Base-by-base conservation (phyloP, 2,888 invertebrate genomes). In the Arrhopalites spinosus region DNA sequence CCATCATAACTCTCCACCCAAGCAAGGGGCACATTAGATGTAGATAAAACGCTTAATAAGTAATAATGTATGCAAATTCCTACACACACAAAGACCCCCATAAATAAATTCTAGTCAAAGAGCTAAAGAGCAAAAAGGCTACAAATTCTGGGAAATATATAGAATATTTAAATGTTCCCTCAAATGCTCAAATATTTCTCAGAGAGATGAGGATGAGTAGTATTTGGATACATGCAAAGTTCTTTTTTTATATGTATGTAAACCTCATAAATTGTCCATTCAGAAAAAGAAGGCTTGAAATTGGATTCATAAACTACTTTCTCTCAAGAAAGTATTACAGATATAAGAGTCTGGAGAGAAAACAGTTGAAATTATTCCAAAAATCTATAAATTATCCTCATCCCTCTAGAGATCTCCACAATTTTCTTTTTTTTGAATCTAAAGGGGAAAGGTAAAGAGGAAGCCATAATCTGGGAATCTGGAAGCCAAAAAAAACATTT, bases 61-160 rank as follows among this genome's bases (percentile, higher is more conserved):
- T 17, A 17, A 53, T 23, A 53, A 64, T 66, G 20, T 66, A 2
- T 36, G 66, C 43, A 43, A 36, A 36, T 36, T 36, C 36, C 36
- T 36, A 36, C 36, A 36, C 36, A 36, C 36, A 36, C 36, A 36
- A 36, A 36, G 36, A 36, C 36, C 36, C 20, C 36, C 66, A 66
- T 66, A 66, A 66, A 66, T 66, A 66, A 36, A 36, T 66, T 66
- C 43, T 36, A 66, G 20, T 66, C n/a, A n/a, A n/a, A n/a, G 66
- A 23, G 13, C 25, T 25, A 61, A 23, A 23, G 61, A 23, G 61
- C 27, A 13, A 61, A 56, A 56, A 36, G 36, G 36, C 36, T 11
- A 36, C 36, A 36, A 36, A 36, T 36, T 36, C 36, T 36, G 36
- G 11, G 36, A 36, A 36, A 36, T 36, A 11, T 7, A 36, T 36